A percentile compares a stretch with the other conserved stretches of the same genome.
These are phyloP conservation scores for Regulus satrapa DNA, from an alignment of 2,113 vertebrate genomes.

Conservation along the genomic window DNA sequence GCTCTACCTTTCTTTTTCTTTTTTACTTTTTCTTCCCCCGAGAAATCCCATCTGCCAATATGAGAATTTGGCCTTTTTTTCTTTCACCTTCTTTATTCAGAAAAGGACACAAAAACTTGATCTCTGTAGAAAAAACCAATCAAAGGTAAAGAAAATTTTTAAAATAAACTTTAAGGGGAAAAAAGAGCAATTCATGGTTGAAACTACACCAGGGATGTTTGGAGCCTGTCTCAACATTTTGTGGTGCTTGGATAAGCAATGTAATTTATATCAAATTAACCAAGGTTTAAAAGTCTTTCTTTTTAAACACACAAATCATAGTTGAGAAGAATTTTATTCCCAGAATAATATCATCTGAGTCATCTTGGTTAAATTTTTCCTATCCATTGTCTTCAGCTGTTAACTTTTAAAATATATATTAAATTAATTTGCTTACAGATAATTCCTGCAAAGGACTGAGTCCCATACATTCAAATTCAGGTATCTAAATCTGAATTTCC, in stretches of 20 bases:
- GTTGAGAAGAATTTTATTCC: background rate
- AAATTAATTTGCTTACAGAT: background rate
- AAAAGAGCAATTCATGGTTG: background rate
- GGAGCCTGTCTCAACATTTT: background rate
- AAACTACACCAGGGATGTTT: background rate
- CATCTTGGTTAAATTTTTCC: background rate
- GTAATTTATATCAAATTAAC: background rate
- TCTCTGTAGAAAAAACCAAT: background rate
- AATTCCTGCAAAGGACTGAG: background rate
- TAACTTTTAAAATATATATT: background rate
- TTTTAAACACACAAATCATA: slow-evolving; percentile 17
- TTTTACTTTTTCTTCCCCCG: background rate
- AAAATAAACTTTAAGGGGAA: background rate
- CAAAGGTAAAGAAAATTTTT: background rate
- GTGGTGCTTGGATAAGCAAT: background rate
- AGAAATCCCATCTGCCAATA: background rate
- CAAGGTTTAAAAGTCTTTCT: slow-evolving; percentile 17
- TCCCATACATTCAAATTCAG: background rate
- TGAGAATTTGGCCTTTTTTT: background rate
- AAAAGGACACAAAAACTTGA: background rate
- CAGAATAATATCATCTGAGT: slow-evolving; percentile 1
- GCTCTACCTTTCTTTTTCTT: background rate
- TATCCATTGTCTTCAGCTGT: background rate
- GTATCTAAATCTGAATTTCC: background rate
- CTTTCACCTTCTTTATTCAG: background rate